Conservation (phyloP, 2,113 vertebrate species). For the Ophthalmolycus amberensis region DNA sequence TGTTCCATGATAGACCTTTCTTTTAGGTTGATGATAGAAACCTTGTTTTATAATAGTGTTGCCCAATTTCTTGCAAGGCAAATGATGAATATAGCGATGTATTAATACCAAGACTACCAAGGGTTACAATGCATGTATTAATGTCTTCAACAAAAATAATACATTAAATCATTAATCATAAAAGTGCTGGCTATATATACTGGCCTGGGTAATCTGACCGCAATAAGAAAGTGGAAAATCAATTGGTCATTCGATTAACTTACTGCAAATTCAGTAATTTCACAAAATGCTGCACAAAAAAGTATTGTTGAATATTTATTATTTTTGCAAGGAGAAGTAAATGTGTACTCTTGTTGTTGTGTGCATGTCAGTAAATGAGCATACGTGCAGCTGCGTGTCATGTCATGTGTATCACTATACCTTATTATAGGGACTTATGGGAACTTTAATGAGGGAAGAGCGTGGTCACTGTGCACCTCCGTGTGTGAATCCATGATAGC, state of each 20-base stretch:
- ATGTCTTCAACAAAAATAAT: conserved; percentile 10
- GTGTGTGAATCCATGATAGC: conserved; percentile 59
- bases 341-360: neutral
- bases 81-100: neutral
- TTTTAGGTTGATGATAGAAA: neutral
- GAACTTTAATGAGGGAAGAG: conserved; percentile 63
- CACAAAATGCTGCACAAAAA: neutral
- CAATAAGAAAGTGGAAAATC: conserved; percentile 4
- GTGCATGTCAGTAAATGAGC: conserved; percentile 37
- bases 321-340: neutral
- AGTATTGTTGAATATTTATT: neutral
- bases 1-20: neutral
- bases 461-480: conserved; percentile 63
- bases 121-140: neutral
- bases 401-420: conserved; percentile 48
- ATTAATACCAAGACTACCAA: neutral
- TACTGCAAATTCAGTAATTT: conserved; percentile 3
- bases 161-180: neutral
- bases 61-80: neutral
- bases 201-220: neutral
- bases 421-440: conserved; percentile 56
- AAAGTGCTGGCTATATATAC: neutral
- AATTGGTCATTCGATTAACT: conserved; percentile 11
- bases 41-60: neutral
- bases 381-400: conserved; percentile 26